Base-by-base conservation (phyloP, 2,888 invertebrate species). In the Chloromyia formosa region DNA sequence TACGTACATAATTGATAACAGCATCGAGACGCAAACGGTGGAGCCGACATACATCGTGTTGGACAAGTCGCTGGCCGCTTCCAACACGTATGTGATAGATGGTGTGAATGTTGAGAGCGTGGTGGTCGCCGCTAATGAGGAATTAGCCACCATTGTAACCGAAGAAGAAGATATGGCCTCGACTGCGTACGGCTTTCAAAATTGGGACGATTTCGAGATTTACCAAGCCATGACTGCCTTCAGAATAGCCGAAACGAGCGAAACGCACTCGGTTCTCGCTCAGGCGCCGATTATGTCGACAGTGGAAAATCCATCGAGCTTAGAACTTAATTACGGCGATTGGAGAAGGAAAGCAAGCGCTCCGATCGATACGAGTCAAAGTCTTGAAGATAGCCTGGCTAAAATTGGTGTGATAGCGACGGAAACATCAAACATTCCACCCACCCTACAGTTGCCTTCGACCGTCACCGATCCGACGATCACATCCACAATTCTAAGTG, bases 211-310 rank as follows among this genome's bases (percentile, higher is more conserved):
- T 45, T 20, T 66, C 16, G 66, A 66, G 9, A 66, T 66, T 14
- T 66, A 66, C 23, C 66, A 66, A 22, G 45, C 66, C 20, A 66
- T 66, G 66, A 66, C 66, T 1, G 10, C 66, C 10, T 66, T 66
- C 49, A 18, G 66, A 22, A 66, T 66, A 20, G 66, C 66, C 22
- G 66, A 66, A n/a, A 66, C 66, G 7, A 66, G 66, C 20, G 66
- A 66, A 45, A 66, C 66, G 1, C 45, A 22, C 49, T 66, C 66
- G 1, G 49, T 66, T 49, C 66, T 66, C 10, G 35, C 66, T 1
- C 66, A 66, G 18, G 9, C 66, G 23, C 66, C 66, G 1, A 66
- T 66, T 22, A 66, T 66, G 66, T 66, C 66, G 3, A 66, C 66
- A 9, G 66, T 66, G 45, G 66, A 66, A 45, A 66, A 20, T 23